phyloP scores from a whole-genome alignment of 2,113 vertebrate species.

The Ictalurus furcatus region DNA sequence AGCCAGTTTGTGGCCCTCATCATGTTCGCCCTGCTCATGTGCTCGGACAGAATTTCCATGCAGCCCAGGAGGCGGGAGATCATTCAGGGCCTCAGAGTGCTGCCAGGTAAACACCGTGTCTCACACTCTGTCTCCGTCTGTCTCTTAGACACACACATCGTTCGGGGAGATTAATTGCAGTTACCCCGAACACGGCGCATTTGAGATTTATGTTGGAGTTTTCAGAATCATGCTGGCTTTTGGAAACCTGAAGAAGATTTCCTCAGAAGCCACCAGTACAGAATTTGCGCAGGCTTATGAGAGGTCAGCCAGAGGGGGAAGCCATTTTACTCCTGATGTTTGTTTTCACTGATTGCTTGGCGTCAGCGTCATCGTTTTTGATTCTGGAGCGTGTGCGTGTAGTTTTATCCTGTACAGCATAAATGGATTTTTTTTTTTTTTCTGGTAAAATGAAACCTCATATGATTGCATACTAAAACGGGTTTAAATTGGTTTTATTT shows the following conservation, averaged over 20 bases:
- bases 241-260: background rate
- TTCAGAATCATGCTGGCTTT: background rate
- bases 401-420: background rate
- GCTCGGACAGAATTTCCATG: slow-evolving; percentile 94
- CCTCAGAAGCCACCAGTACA: background rate
- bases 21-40: slow-evolving; percentile 98
- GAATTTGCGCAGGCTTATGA: background rate
- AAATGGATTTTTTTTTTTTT: background rate
- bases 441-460: background rate
- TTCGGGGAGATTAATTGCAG: background rate
- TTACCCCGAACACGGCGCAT: background rate
- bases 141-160: background rate
- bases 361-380: background rate
- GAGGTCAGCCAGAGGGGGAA: background rate
- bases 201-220: background rate
- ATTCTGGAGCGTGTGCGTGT: background rate
- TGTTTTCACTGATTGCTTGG: background rate
- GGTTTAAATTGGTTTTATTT: background rate
- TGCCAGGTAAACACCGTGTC: slow-evolving; percentile 80
- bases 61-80: slow-evolving; percentile 94
- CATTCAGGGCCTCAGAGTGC: slow-evolving; percentile 85
- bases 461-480: background rate
- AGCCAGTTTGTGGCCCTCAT: slow-evolving; percentile 96
- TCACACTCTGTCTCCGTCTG: background rate
- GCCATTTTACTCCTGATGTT: background rate